Percentiles rank a stretch among this genome's conserved stretches.
phyloP scores from a whole-genome alignment of 2,113 vertebrate genomes.

The Arvicanthis niloticus region DNA sequence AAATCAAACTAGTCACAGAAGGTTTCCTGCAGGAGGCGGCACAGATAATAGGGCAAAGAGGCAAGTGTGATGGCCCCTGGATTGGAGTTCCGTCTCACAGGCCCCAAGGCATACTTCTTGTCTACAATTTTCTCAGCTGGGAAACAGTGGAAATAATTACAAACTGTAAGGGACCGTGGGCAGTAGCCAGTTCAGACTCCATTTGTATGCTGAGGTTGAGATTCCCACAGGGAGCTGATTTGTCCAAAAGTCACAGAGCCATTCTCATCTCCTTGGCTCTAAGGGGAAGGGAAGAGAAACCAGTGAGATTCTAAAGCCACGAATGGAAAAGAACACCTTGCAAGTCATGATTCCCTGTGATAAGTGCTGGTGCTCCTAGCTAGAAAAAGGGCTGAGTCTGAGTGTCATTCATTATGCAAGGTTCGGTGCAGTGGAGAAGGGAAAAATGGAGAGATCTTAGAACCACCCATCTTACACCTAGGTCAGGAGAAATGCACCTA shows the following conservation, averaged over 20 bases:
- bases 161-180: background rate
- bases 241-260: background rate
- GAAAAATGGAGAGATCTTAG: too few species aligned
- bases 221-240: background rate
- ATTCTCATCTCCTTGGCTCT: background rate
- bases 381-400: background rate
- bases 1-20: background rate
- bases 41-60: background rate
- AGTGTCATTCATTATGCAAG: background rate
- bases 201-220: background rate
- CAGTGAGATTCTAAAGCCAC: background rate
- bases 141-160: background rate
- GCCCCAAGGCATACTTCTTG: background rate
- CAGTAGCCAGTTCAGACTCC: background rate
- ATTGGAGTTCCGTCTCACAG: background rate
- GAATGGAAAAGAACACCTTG: background rate
- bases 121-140: background rate
- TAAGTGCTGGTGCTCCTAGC: background rate
- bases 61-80: background rate
- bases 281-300: background rate
- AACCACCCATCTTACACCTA: background rate
- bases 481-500: background rate
- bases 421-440: fast-evolving
- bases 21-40: conserved; percentile 32
- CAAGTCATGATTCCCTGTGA: background rate